Percentiles rank a stretch among this genome's conserved stretches.
phyloP scores from a whole-genome alignment of 2,113 vertebrate genomes.

The Callaeas wilsoni region DNA sequence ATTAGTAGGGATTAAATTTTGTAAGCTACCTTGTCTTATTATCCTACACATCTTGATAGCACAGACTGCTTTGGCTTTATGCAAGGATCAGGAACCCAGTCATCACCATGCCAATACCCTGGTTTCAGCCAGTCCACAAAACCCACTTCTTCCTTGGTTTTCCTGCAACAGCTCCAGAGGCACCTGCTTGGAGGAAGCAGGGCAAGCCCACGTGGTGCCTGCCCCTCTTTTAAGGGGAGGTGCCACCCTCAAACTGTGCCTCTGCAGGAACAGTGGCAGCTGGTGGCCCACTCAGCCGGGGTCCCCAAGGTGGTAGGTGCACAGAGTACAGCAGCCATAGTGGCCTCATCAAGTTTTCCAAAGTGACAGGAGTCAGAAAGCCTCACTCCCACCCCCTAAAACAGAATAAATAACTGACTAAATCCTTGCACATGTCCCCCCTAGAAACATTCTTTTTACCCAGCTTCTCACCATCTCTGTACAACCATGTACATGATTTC shows the following conservation, averaged over 20 bases:
- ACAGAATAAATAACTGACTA: neutral
- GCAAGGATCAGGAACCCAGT: neutral
- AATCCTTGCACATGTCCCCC: accelerated
- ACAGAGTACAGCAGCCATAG: neutral
- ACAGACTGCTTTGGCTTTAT: neutral
- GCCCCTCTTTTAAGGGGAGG: neutral
- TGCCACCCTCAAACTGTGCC: accelerated
- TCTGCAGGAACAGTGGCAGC: accelerated
- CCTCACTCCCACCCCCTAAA: accelerated
- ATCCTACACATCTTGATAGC: neutral
- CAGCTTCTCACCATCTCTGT: neutral
- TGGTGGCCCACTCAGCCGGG: neutral
- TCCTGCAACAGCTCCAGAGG: neutral
- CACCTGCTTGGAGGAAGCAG: neutral
- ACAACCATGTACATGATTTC: neutral
- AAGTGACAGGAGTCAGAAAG: accelerated
- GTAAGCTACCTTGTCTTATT: neutral
- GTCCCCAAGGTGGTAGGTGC: accelerated
- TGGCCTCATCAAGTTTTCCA: accelerated
- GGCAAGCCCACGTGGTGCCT: accelerated
- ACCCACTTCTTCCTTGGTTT: neutral
- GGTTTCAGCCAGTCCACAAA: neutral
- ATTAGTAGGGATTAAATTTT: neutral
- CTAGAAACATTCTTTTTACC: neutral
- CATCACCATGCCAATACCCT: neutral